These are phyloP conservation scores for Ambastaia sidthimunki DNA, from an alignment of 2,797 vertebrate genomes.

Conservation along the genomic window DNA sequence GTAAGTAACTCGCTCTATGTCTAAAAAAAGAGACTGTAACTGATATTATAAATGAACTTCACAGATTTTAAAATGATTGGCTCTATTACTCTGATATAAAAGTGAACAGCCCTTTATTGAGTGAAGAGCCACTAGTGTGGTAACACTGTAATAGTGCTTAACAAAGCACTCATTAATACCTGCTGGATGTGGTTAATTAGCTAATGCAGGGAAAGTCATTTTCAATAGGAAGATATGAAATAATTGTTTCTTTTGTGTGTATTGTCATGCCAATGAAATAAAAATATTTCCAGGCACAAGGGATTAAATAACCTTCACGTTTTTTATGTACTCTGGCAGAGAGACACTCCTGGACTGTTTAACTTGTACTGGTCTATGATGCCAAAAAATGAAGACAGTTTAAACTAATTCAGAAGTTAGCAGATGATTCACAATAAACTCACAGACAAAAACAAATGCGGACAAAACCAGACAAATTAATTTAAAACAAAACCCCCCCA, in stretches of 20 bases:
- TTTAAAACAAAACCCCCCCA: background rate
- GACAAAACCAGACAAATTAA: background rate
- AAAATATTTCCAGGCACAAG: slow-evolving; percentile 1
- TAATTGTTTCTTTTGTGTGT: slow-evolving; percentile 55
- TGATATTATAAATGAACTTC: slow-evolving; percentile 64
- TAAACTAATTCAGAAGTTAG: background rate
- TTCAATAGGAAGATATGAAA: slow-evolving; percentile 65
- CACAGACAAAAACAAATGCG: background rate
- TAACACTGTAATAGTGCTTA: slow-evolving; percentile 74
- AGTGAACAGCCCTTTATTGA: slow-evolving; percentile 69
- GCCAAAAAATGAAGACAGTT: background rate
- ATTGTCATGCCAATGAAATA: slow-evolving; percentile 41
- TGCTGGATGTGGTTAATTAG: slow-evolving; percentile 80
- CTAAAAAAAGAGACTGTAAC: slow-evolving; percentile 39
- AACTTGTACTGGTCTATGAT: background rate
- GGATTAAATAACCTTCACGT: background rate
- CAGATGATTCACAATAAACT: background rate
- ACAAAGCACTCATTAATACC: slow-evolving; percentile 81
- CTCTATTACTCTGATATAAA: slow-evolving; percentile 65
- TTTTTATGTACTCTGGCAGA: background rate
- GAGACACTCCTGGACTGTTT: background rate
- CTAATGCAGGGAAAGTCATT: slow-evolving; percentile 65
- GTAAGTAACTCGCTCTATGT: slow-evolving; percentile 12
- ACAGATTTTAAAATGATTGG: slow-evolving; percentile 74
- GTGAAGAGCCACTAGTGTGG: slow-evolving; percentile 75